phyloP scores from a whole-genome alignment of 2,797 vertebrate genomes.

The Columba guinea region DNA sequence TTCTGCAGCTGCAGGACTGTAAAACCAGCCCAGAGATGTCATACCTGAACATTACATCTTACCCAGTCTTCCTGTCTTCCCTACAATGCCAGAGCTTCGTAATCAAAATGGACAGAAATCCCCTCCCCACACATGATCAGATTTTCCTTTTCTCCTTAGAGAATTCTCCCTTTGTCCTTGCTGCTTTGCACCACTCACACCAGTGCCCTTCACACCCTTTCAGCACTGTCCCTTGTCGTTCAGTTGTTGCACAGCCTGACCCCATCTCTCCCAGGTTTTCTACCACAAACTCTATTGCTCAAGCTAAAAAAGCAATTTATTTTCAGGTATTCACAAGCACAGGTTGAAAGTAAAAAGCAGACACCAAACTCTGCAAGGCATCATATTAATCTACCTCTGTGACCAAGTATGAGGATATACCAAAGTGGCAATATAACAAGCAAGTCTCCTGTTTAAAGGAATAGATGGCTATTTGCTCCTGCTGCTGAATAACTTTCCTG shows the following conservation, averaged over 20 bases:
- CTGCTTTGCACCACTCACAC: neutral
- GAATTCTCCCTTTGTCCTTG: neutral
- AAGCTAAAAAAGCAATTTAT: neutral
- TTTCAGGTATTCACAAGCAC: neutral
- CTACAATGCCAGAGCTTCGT: neutral
- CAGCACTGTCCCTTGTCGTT: accelerated
- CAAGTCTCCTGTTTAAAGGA: neutral
- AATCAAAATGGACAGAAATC: neutral
- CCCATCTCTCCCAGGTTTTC: neutral
- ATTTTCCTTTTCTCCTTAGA: neutral
- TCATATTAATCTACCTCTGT: neutral
- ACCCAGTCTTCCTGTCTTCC: neutral
- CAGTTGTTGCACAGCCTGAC: neutral
- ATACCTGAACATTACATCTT: neutral
- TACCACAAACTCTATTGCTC: neutral
- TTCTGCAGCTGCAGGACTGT: neutral
- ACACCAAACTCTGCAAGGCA: neutral
- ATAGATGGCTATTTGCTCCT: neutral
- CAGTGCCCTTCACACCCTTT: neutral
- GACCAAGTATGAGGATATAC: neutral
- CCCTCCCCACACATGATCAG: neutral
- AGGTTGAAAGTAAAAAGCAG: neutral
- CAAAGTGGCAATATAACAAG: neutral
- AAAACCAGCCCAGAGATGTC: neutral
- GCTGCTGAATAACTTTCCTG: neutral